Evolutionary conservation across 2,888 invertebrate species (phyloP).

Genomic region (Synanthedon vespiformis): DNA sequence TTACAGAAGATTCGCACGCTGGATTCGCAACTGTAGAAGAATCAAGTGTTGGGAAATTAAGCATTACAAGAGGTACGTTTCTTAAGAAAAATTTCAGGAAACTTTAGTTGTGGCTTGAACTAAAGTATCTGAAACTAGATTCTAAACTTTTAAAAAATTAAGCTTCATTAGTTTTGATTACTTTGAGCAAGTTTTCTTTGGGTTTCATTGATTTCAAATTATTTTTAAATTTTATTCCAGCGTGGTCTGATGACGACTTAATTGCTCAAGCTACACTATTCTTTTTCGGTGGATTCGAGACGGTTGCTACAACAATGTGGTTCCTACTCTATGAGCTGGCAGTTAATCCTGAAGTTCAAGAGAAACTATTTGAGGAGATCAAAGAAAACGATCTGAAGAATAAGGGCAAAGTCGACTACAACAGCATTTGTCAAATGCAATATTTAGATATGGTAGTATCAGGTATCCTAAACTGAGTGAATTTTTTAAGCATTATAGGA

Average conservation of each 20-base stretch:
- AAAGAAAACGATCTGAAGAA: constrained; percentile 15
- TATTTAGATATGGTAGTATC: constrained; percentile 51
- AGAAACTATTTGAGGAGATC: constrained; percentile 19
- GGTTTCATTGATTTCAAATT: not conserved
- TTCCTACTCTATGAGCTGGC: constrained; percentile 20
- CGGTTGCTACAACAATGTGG: constrained; percentile 13
- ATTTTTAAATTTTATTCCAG: constrained; percentile 5
- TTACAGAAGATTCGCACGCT: constrained; percentile 17
- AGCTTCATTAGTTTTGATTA: too few species aligned
- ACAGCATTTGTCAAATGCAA: constrained; percentile 11
- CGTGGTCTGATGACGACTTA: constrained; percentile 14
- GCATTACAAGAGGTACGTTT: constrained; percentile 18
- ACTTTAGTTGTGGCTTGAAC: too few species aligned
- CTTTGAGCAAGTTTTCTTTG: not conserved
- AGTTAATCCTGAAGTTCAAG: constrained; percentile 18
- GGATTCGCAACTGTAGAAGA: constrained; percentile 45
- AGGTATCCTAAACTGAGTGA: constrained; percentile 9
- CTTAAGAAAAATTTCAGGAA: too few species aligned
- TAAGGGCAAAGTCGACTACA: constrained; percentile 45
- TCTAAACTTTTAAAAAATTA: too few species aligned
- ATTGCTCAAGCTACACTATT: constrained; percentile 15
- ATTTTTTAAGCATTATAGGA: too few species aligned
- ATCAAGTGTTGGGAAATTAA: constrained; percentile 28
- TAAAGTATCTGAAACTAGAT: too few species aligned
- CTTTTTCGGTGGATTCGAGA: constrained; percentile 19